Percentiles rank a stretch among this genome's conserved stretches.
Conservation (phyloP, 2,797 vertebrate species). For the Melanogrammus aeglefinus region DNA sequence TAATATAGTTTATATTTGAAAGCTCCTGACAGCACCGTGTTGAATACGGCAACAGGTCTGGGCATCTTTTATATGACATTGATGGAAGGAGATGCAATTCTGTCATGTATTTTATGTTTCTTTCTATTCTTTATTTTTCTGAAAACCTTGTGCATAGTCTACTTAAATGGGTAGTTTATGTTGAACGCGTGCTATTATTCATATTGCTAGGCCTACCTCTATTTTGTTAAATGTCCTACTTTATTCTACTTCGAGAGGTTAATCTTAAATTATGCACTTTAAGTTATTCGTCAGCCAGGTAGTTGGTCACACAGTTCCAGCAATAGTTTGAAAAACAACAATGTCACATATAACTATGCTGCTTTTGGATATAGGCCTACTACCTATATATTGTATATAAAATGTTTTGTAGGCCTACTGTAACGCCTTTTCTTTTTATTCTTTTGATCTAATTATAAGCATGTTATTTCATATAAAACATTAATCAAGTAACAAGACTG, state of each 20-base stretch:
- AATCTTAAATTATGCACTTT: not conserved
- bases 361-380: not conserved
- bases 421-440: not conserved
- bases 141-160: not conserved
- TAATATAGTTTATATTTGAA: conserved; percentile 37
- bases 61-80: not conserved
- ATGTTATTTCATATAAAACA: not conserved
- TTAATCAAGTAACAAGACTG: not conserved
- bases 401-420: not conserved
- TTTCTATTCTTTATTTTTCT: not conserved
- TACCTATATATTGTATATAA: not conserved
- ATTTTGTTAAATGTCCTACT: not conserved
- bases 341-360: not conserved
- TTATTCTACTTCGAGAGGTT: not conserved
- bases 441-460: not conserved
- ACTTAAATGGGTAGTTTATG: not conserved
- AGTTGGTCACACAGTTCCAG: not conserved
- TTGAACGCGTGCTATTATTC: not conserved
- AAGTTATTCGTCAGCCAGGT: not conserved
- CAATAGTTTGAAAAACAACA: not conserved
- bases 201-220: not conserved
- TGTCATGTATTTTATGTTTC: not conserved
- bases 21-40: conserved; percentile 51
- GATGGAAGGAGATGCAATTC: not conserved
- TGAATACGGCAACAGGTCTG: conserved; percentile 71